These are phyloP conservation scores for Listronotus oregonensis DNA, from an alignment of 1,140 invertebrate species.

Conservation along the genomic window DNA sequence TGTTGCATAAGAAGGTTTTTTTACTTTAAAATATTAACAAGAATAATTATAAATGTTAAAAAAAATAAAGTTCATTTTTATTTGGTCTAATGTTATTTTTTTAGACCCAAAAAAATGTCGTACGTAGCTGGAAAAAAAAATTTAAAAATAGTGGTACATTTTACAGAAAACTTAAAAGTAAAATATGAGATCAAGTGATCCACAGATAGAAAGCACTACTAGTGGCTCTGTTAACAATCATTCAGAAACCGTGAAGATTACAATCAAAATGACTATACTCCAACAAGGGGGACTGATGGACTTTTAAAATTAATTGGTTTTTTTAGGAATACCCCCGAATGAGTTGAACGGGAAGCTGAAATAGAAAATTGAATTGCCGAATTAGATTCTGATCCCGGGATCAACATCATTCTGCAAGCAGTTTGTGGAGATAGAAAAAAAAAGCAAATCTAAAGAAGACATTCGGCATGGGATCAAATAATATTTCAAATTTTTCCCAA, in stretches of 20 bases:
- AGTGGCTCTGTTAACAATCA: too few relatives aligned
- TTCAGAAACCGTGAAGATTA: neutral
- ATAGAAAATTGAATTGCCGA: neutral
- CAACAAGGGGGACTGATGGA: neutral
- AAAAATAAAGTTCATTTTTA: too few relatives aligned
- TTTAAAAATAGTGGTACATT: too few relatives aligned
- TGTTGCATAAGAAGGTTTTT: too few relatives aligned
- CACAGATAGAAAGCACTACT: too few relatives aligned
- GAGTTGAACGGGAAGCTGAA: neutral
- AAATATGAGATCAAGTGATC: too few relatives aligned
- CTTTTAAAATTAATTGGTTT: neutral
- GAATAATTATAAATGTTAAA: too few relatives aligned
- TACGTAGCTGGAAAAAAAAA: too few relatives aligned
- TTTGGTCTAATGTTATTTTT: too few relatives aligned
- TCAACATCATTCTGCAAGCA: neutral
- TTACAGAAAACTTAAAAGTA: too few relatives aligned
- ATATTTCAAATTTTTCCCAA: conserved; percentile 27
- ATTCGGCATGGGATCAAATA: conserved; percentile 20
- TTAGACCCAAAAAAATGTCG: too few relatives aligned
- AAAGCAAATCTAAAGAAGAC: neutral
- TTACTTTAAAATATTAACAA: too few relatives aligned
- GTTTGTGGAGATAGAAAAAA: conserved; percentile 16
- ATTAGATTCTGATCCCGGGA: conserved; percentile 3
- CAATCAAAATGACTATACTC: neutral
- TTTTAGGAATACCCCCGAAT: neutral